Conservation (phyloP, 2,797 vertebrate genomes). For the Anguilla pacifica region DNA sequence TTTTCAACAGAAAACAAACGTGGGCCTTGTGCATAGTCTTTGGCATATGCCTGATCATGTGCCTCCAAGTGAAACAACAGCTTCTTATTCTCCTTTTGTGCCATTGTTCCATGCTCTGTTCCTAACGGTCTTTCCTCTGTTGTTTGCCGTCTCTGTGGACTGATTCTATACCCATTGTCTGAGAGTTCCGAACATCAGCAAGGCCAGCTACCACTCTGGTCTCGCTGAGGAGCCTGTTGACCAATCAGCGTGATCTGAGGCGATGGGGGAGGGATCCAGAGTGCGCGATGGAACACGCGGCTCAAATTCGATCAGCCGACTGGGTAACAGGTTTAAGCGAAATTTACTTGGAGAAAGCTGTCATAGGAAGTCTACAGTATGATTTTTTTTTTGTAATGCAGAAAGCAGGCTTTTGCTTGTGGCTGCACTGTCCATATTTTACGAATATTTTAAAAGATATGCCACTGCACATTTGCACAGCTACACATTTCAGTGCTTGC, state of each 20-base stretch:
- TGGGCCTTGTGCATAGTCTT: constrained; percentile 12
- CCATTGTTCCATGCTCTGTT: not conserved
- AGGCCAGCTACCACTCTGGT: not conserved
- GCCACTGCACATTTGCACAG: not conserved
- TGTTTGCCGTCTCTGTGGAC: not conserved
- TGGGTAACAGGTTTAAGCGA: not conserved
- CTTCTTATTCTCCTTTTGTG: not conserved
- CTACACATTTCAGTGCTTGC: not conserved
- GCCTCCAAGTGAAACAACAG: not conserved
- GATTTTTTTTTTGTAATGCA: not conserved
- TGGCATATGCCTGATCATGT: not conserved
- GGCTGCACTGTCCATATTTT: not conserved
- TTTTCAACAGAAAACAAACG: not conserved
- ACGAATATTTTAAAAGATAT: not conserved
- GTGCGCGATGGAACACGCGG: no score
- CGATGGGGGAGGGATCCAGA: not conserved
- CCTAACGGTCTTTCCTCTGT: not conserved
- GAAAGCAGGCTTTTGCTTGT: not conserved
- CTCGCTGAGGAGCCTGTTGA: not conserved
- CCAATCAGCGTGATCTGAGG: not conserved
- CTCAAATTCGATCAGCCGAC: not conserved
- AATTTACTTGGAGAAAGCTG: not conserved
- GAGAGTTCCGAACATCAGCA: not conserved
- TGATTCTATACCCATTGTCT: not conserved
- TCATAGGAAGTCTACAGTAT: not conserved